Evolutionary conservation across 2,797 vertebrate genomes (phyloP).

Genomic region (Argya squamiceps): DNA sequence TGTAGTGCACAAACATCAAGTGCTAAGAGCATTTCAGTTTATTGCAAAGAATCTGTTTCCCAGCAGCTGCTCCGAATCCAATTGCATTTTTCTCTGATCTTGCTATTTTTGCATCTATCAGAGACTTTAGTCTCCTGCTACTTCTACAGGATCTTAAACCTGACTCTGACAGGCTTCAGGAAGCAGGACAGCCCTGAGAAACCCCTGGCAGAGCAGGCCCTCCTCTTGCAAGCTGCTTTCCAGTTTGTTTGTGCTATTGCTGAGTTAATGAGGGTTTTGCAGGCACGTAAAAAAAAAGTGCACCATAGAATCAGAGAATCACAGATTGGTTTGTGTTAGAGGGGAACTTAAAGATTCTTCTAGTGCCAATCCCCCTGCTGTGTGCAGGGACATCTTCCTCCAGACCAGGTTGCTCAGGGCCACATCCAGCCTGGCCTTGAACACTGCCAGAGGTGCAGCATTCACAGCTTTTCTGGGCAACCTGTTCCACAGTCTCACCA

Average conservation of each 20-base stretch:
- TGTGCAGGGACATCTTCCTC: background rate
- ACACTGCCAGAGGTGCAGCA: background rate
- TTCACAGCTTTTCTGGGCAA: background rate
- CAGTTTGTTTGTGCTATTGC: background rate
- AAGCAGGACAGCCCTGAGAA: background rate
- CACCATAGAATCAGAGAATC: background rate
- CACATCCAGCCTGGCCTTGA: background rate
- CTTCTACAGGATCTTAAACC: background rate
- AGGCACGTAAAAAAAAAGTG: rapidly evolving
- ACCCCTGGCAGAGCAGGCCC: background rate
- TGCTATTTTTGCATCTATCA: conserved; percentile 19
- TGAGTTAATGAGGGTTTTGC: background rate
- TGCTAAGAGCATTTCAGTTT: conserved; percentile 5
- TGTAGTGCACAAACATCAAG: conserved; percentile 9
- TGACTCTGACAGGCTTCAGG: background rate
- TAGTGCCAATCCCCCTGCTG: background rate
- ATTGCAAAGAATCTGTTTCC: background rate
- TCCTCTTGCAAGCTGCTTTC: background rate
- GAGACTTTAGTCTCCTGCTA: conserved; percentile 31
- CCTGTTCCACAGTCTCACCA: background rate
- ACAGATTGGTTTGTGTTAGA: background rate
- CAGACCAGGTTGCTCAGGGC: background rate
- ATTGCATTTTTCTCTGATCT: conserved; percentile 37
- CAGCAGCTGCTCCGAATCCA: conserved; percentile 31
- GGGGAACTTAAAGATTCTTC: background rate